Evolutionary conservation across 1,140 invertebrate species (phyloP).

Genomic region (Drosophila asahinai): DNA sequence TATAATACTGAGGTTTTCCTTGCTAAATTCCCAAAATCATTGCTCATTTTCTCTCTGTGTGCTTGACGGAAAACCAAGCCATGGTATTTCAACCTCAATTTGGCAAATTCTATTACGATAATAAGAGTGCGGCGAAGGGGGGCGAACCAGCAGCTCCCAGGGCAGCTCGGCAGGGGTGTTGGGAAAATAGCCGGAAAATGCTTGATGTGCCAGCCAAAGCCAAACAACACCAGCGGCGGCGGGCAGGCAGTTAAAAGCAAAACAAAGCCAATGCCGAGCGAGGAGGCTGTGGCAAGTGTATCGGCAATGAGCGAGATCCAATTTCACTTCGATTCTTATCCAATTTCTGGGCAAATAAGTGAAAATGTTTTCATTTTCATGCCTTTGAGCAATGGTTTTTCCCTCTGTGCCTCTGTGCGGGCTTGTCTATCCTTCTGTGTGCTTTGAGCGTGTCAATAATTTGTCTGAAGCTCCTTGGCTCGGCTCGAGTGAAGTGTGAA

Average conservation of each 20-base stretch:
- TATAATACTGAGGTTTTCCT: no score
- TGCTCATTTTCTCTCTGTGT: neutral
- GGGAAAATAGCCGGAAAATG: conserved; percentile 79
- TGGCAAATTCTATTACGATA: conserved; percentile 85
- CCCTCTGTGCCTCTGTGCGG: neutral
- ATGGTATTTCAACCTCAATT: conserved; percentile 85
- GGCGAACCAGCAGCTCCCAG: conserved; percentile 15
- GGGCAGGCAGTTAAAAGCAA: conserved; percentile 70
- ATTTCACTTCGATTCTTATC: conserved; percentile 85
- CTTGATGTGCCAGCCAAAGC: conserved; percentile 64
- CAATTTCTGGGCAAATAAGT: conserved; percentile 84
- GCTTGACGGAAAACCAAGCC: conserved; percentile 15
- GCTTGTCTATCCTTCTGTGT: conserved; percentile 33
- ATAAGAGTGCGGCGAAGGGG: conserved; percentile 56
- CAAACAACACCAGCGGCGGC: conserved; percentile 28
- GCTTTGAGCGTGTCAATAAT: conserved; percentile 71
- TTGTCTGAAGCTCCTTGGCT: conserved; percentile 48
- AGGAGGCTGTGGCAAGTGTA: conserved; percentile 60
- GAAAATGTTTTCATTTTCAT: conserved; percentile 84
- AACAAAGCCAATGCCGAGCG: conserved; percentile 57
- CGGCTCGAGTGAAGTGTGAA: conserved; percentile 58
- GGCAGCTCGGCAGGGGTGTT: conserved; percentile 13
- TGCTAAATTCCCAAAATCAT: neutral
- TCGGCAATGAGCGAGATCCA: conserved; percentile 83
- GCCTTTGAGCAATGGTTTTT: conserved; percentile 61